phyloP scores from a whole-genome alignment of 1,140 invertebrate genomes.

The Portunus trituberculatus region DNA sequence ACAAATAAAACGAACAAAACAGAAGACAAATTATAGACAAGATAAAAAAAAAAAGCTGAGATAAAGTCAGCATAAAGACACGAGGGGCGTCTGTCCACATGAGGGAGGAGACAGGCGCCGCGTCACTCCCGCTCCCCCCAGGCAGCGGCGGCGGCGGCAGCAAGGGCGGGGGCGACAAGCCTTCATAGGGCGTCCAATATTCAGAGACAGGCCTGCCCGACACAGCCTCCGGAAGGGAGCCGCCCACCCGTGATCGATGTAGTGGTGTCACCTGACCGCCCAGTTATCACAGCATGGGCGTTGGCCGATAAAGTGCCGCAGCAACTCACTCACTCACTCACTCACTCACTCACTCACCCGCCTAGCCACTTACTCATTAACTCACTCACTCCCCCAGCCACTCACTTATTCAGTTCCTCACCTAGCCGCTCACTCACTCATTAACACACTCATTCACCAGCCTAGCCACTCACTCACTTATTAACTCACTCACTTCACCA shows the following conservation, averaged over 20 bases:
- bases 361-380: neutral
- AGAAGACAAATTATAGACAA: too few relatives aligned
- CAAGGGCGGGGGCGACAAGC: neutral
- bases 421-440: neutral
- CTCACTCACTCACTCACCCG: neutral
- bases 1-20: too few relatives aligned
- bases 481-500: too few relatives aligned
- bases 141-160: neutral
- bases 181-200: constrained; percentile 18
- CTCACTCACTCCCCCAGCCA: neutral
- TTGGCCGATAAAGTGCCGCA: neutral
- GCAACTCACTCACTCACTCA: neutral
- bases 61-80: too few relatives aligned
- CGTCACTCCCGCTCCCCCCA: neutral
- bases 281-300: constrained; percentile 25
- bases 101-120: too few relatives aligned
- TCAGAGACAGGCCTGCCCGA: neutral
- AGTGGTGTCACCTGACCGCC: neutral
- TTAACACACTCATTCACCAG: neutral
- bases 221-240: neutral
- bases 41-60: too few relatives aligned
- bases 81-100: too few relatives aligned
- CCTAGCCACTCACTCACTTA: neutral
- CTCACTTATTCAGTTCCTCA: neutral
- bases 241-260: constrained; percentile 35